Evolutionary conservation across 2,888 invertebrate species (phyloP).

Genomic region (Athrips mouffetella): DNA sequence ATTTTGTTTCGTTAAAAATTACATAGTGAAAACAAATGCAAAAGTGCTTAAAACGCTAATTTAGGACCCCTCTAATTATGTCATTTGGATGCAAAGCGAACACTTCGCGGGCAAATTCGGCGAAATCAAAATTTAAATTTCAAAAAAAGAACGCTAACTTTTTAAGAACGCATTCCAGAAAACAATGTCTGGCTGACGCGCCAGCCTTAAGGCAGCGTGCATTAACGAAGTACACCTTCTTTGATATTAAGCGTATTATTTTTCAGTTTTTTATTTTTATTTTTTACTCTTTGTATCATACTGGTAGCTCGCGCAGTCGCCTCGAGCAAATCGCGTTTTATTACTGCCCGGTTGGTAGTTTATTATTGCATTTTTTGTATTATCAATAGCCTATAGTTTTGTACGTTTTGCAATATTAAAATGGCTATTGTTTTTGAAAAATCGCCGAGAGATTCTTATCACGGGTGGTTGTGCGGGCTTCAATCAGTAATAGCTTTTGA

Average conservation of each 20-base stretch:
- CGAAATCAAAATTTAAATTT: conserved; percentile 50
- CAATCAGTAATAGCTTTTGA: conserved; percentile 46
- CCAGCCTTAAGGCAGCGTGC: conserved; percentile 68
- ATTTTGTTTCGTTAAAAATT: not conserved
- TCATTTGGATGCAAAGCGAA: conserved; percentile 45
- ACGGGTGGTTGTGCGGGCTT: conserved; percentile 35
- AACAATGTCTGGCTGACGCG: conserved; percentile 72
- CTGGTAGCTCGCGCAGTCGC: conserved; percentile 73
- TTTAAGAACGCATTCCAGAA: conserved; percentile 72
- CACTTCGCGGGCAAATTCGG: conserved; percentile 43
- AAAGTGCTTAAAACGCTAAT: not conserved
- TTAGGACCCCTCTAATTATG: conserved; percentile 30
- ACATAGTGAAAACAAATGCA: not conserved
- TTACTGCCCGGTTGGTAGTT: conserved; percentile 72
- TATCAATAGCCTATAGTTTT: conserved; percentile 73
- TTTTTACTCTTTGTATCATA: conserved; percentile 51
- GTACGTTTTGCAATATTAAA: conserved; percentile 72
- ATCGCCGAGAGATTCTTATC: conserved; percentile 68
- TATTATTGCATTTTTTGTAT: conserved; percentile 77
- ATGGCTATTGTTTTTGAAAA: conserved; percentile 77
- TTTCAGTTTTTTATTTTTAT: conserved; percentile 40
- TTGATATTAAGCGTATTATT: conserved; percentile 76
- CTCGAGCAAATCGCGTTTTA: conserved; percentile 75
- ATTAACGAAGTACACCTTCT: conserved; percentile 76
- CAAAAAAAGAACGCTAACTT: conserved; percentile 46